A percentile compares a stretch with the other conserved stretches of the same genome.
phyloP scores from a whole-genome alignment of 2,797 vertebrate genomes.

The Passerculus sandwichensis region DNA sequence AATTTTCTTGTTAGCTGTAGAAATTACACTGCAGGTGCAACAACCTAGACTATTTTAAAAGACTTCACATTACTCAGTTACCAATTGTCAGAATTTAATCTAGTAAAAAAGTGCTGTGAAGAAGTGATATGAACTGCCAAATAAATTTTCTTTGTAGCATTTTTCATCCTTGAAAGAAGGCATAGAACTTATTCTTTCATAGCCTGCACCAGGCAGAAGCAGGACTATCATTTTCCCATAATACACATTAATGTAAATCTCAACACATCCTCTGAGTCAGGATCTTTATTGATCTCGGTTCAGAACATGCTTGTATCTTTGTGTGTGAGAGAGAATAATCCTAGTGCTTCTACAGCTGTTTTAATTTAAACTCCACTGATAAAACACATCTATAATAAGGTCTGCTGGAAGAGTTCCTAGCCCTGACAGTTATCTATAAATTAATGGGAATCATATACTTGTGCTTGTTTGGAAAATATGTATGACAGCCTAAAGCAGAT shows the following conservation, averaged over 20 bases:
- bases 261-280: not conserved
- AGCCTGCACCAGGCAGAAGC: not conserved
- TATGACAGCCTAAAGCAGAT: not conserved
- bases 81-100: not conserved
- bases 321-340: not conserved
- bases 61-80: not conserved
- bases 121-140: not conserved
- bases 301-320: constrained; percentile 2
- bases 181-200: not conserved
- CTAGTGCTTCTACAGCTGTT: constrained; percentile 37
- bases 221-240: not conserved
- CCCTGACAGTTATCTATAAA: constrained; percentile 47
- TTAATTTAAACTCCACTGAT: constrained; percentile 52
- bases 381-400: constrained; percentile 53
- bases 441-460: constrained; percentile 32
- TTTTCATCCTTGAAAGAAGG: not conserved
- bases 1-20: not conserved
- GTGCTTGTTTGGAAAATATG: constrained; percentile 7
- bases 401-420: constrained; percentile 48
- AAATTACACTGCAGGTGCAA: not conserved
- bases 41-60: not conserved
- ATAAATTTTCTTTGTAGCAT: not conserved
- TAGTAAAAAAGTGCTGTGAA: not conserved
- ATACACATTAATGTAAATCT: not conserved
- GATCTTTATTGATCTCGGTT: not conserved